These are phyloP conservation scores for Dicrostonyx torquatus DNA, from an alignment of 2,797 vertebrate species.

Conservation along the genomic window DNA sequence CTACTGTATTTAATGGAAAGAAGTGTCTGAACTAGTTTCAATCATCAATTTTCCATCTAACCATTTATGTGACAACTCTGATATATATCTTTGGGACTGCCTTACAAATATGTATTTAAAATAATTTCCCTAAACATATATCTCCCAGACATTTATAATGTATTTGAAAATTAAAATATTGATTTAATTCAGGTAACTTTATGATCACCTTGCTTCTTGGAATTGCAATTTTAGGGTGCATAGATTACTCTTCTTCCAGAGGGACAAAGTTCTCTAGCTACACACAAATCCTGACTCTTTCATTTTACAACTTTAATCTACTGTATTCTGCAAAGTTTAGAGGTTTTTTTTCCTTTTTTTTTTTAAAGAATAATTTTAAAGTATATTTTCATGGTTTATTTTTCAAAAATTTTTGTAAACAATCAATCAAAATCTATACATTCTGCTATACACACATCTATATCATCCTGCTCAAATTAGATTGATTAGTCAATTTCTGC, in stretches of 20 bases:
- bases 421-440: slow-evolving; percentile 63
- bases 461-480: slow-evolving; percentile 38
- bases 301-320: slow-evolving; percentile 60
- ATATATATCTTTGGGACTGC: slow-evolving; percentile 63
- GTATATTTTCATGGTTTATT: slow-evolving; percentile 51
- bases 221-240: slow-evolving; percentile 70
- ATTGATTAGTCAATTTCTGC: slow-evolving; percentile 52
- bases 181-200: slow-evolving; percentile 79
- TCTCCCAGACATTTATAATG: slow-evolving; percentile 77
- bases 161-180: slow-evolving; percentile 82
- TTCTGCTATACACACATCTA: not conserved
- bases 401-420: slow-evolving; percentile 57
- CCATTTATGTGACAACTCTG: slow-evolving; percentile 64
- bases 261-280: slow-evolving; percentile 43
- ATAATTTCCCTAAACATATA: slow-evolving; percentile 72
- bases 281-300: slow-evolving; percentile 43
- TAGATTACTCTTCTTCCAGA: slow-evolving; percentile 69
- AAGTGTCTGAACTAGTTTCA: slow-evolving; percentile 47
- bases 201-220: slow-evolving; percentile 74
- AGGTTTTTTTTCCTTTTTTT: not conserved
- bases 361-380: not conserved
- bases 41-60: slow-evolving; percentile 55
- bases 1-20: slow-evolving; percentile 52
- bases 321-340: slow-evolving; percentile 50
- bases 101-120: slow-evolving; percentile 71